Evolutionary conservation across 1,140 invertebrate species (phyloP).

Genomic region (Amyelois transitella): DNA sequence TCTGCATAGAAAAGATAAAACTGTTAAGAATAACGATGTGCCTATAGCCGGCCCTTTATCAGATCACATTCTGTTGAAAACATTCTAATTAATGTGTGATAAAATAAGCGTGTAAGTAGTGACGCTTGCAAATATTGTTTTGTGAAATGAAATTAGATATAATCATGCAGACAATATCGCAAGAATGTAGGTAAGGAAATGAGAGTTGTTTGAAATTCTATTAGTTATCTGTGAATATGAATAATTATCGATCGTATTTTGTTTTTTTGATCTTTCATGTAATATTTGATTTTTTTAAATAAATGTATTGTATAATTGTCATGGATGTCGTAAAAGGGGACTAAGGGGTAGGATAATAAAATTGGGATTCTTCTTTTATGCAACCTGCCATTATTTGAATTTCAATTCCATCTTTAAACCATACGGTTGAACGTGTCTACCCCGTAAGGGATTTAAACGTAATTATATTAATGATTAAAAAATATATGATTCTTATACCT

Average conservation of each 20-base stretch:
- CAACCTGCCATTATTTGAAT: no score
- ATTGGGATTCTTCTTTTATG: no score
- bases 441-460: no score
- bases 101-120: slow-evolving; percentile 14
- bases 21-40: slow-evolving; percentile 37
- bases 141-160: slow-evolving; percentile 35
- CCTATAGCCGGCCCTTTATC: slow-evolving; percentile 41
- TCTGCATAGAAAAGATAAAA: slow-evolving; percentile 51
- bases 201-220: neutral
- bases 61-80: slow-evolving; percentile 61
- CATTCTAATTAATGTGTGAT: slow-evolving; percentile 37
- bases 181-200: slow-evolving; percentile 33
- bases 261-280: no score
- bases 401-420: no score
- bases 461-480: no score
- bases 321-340: no score
- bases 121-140: slow-evolving; percentile 6
- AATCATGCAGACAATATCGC: slow-evolving; percentile 61
- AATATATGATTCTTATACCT: no score
- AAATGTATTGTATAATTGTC: no score
- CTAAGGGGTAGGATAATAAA: no score
- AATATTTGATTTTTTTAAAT: no score
- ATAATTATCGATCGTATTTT: neutral
- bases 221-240: neutral
- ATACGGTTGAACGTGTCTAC: no score